Evolutionary conservation across 2,113 vertebrate genomes (phyloP).

Genomic region (Corythaixoides concolor): DNA sequence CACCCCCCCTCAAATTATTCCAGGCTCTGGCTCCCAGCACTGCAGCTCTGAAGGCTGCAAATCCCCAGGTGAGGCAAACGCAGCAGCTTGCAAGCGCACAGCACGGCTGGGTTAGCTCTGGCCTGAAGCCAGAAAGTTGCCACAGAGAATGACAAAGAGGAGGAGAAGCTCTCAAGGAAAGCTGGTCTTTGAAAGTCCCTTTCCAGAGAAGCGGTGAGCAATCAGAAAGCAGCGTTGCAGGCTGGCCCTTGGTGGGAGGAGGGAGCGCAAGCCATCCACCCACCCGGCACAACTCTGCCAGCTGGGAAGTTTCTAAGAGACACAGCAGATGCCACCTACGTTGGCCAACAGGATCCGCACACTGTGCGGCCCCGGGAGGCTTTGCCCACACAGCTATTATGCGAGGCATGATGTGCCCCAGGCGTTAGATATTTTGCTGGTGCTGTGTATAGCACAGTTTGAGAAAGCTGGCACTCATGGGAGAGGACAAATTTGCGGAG

Average conservation of each 20-base stretch:
- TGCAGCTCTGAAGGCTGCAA: not conserved
- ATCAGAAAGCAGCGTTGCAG: slow-evolving; percentile 59
- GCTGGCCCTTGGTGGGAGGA: slow-evolving; percentile 35
- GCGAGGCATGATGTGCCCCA: rapidly evolving
- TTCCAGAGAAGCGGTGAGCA: slow-evolving; percentile 38
- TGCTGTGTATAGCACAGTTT: not conserved
- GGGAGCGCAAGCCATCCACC: not conserved
- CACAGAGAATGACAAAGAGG: not conserved
- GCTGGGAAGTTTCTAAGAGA: not conserved
- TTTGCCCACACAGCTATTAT: not conserved
- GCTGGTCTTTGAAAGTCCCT: not conserved
- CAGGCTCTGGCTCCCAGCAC: not conserved
- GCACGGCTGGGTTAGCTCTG: not conserved
- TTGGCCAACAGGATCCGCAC: not conserved
- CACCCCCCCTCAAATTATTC: not conserved
- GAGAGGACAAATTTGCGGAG: not conserved
- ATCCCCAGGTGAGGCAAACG: not conserved
- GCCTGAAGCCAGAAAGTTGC: not conserved
- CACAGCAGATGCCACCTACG: not conserved
- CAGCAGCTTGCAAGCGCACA: not conserved
- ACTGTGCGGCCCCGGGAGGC: rapidly evolving
- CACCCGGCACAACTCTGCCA: not conserved
- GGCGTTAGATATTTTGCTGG: not conserved
- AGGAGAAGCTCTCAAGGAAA: not conserved
- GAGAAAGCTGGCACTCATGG: not conserved